Conservation (phyloP, 2,888 invertebrate species). For the Papilio elwesi region DNA sequence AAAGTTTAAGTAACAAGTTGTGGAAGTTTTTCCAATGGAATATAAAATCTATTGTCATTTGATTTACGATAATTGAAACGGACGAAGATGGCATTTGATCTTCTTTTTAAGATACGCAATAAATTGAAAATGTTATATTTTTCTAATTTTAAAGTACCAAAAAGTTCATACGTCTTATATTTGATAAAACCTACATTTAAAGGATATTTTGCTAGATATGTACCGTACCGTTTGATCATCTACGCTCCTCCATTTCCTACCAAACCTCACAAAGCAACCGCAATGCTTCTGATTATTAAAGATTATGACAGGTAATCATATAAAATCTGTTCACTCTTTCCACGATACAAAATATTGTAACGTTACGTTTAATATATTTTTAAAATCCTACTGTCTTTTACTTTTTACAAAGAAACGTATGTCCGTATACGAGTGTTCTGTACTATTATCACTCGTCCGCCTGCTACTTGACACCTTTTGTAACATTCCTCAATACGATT, state of each 20-base stretch:
- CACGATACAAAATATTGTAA: background rate
- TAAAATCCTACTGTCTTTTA: background rate
- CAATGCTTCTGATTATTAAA: too few species aligned
- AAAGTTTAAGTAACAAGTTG: background rate
- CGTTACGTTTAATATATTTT: background rate
- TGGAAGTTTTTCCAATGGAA: background rate
- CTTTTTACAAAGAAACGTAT: background rate
- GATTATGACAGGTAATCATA: background rate
- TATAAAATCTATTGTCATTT: background rate
- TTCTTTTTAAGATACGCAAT: too few species aligned
- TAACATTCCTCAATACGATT: constrained; percentile 15
- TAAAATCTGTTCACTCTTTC: background rate
- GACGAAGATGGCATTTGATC: too few species aligned
- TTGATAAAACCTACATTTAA: background rate
- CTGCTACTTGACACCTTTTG: constrained; percentile 26
- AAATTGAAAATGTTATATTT: too few species aligned
- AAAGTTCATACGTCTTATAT: background rate
- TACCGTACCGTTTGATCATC: too few species aligned
- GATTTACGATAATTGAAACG: too few species aligned
- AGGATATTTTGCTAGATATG: too few species aligned
- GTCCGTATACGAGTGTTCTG: background rate
- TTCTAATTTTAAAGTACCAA: background rate
- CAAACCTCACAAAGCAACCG: too few species aligned
- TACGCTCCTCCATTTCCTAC: too few species aligned
- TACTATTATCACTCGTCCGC: constrained; percentile 5